Percentiles rank a stretch among this genome's conserved stretches.
Evolutionary conservation across 2,113 vertebrate genomes (phyloP).

Genomic region (Chlorodrepanis virens): DNA sequence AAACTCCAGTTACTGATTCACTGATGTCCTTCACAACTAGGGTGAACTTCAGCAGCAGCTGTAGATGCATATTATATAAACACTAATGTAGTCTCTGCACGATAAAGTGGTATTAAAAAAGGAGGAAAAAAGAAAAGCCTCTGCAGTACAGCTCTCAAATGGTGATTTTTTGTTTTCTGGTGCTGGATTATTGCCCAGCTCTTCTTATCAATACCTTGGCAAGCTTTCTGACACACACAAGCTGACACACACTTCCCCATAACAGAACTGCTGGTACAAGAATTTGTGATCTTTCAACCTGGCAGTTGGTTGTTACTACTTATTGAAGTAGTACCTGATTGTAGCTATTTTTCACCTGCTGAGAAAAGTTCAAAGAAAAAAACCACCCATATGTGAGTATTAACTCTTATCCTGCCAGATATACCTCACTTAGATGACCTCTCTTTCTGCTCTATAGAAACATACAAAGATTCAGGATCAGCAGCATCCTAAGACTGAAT

Average conservation of each 20-base stretch:
- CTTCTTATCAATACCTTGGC: slow-evolving; percentile 52
- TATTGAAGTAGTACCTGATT: slow-evolving; percentile 63
- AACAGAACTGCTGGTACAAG: slow-evolving; percentile 60
- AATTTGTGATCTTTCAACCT: slow-evolving; percentile 65
- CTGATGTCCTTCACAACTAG: background rate
- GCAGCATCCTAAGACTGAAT: background rate
- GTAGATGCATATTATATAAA: background rate
- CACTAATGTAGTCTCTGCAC: background rate
- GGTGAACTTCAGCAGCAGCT: background rate
- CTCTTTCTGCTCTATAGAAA: background rate
- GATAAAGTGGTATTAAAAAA: background rate
- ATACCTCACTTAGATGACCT: background rate
- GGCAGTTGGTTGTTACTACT: slow-evolving; percentile 55
- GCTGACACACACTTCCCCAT: background rate
- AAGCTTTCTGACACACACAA: slow-evolving; percentile 9
- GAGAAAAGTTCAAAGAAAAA: slow-evolving; percentile 50
- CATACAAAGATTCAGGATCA: background rate
- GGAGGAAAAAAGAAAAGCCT: background rate
- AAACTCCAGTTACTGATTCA: background rate
- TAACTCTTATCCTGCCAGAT: slow-evolving; percentile 42
- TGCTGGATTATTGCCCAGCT: slow-evolving; percentile 29
- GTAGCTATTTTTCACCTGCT: slow-evolving; percentile 66
- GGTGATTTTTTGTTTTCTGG: background rate
- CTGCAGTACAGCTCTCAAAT: background rate
- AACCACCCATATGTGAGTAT: background rate